Evolutionary conservation across 2,888 invertebrate genomes (phyloP), one percentile per base, ranked within the genome.

Genomic region (Sphecodes monilicornis): DNA sequence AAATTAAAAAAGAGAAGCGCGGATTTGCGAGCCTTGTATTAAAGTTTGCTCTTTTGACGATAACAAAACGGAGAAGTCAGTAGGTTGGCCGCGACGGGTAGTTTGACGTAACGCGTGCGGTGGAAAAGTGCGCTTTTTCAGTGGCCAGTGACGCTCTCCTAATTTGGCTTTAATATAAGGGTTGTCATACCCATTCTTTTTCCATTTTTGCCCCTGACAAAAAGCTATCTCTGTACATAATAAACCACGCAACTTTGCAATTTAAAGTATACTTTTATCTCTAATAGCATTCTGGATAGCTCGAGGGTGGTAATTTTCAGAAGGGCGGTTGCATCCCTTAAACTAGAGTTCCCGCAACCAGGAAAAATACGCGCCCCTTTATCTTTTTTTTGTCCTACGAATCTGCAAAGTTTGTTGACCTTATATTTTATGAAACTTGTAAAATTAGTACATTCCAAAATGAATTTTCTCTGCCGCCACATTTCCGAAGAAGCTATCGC

Each of bases 201-300:
- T 16, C 16, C 60, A 29, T 60, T 29, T 60, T 60, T 29, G 5
- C 26, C 26, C 6, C 57, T 6, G 29, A 60, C 29, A 29, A 60
- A 60, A 60, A 29, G 60, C 60, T 60, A 60, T 60, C 60, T 60
- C 60, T 60, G 60, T 60, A 60, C 26, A 60, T 29, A 60, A 60
- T 60, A 60, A 60, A 60, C 60, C 60, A 16, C 13, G 60, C 16
- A 60, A 60, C 60, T 60, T 60, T 60, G 60, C 60, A 60, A 60
- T 60, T 60, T 60, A 60, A 60, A 60, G 60, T 60, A 60, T 60
- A 60, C 60, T 29, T 60, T 60, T 60, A 60, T 60, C 60, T 60
- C 29, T 60, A 60, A 60, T 60, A 60, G 60, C 29, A 29, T 60
- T 16, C 60, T 0, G 16, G 29, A 60, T 60, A 60, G 60, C 60